Conservation (phyloP, 2,113 vertebrate genomes). For the Menura novaehollandiae region DNA sequence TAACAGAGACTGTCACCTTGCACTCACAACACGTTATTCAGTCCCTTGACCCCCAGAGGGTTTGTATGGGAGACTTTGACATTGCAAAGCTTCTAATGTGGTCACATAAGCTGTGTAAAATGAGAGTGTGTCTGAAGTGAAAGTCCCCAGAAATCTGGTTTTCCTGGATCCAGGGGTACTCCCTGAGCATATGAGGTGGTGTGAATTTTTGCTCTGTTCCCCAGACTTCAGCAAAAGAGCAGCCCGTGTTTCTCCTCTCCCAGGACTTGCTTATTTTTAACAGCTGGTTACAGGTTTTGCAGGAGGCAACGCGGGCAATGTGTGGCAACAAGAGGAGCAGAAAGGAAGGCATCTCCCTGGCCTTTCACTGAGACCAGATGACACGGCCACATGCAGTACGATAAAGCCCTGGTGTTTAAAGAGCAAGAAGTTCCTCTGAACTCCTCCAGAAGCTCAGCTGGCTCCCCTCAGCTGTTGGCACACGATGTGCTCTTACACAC, state of each 20-base stretch:
- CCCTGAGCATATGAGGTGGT: background rate
- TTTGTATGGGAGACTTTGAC: background rate
- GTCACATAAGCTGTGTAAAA: background rate
- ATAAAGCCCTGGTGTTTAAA: background rate
- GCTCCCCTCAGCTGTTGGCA: background rate
- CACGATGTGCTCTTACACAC: background rate
- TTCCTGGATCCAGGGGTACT: background rate
- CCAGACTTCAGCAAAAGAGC: background rate
- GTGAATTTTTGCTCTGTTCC: background rate
- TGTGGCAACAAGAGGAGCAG: background rate
- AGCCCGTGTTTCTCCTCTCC: background rate
- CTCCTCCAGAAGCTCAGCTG: background rate
- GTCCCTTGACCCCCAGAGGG: background rate
- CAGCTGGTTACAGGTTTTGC: background rate
- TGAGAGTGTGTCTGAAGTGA: background rate
- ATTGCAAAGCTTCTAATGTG: background rate
- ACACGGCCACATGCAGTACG: background rate
- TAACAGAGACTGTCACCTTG: background rate
- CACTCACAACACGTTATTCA: background rate
- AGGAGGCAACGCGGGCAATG: fast-evolving
- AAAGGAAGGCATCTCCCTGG: background rate
- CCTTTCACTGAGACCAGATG: background rate
- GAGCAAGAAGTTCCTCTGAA: background rate
- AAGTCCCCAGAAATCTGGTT: background rate
- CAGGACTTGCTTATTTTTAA: background rate